These are phyloP conservation scores for Pachypsylla venusta DNA, from an alignment of 1,140 invertebrate species.

Conservation along the genomic window DNA sequence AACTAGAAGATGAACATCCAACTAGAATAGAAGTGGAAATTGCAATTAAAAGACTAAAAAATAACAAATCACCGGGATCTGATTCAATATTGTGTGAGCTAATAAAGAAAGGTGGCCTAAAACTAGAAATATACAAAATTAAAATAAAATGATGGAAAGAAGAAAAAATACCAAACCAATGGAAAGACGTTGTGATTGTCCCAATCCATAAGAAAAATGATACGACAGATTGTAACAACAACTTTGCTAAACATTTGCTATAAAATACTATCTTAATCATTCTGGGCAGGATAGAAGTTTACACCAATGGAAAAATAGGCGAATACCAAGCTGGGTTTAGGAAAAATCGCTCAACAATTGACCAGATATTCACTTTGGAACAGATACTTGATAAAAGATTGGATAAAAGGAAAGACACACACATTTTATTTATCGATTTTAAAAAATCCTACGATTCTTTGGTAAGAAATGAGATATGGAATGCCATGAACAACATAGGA, in stretches of 20 bases:
- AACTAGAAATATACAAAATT: conserved; percentile 18
- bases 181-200: too few relatives aligned
- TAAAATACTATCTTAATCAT: neutral
- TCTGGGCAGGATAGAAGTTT: neutral
- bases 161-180: conserved; percentile 21
- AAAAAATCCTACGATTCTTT: conserved; percentile 12
- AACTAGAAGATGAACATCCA: conserved; percentile 12
- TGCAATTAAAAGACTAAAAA: conserved; percentile 18
- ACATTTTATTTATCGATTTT: conserved; percentile 16
- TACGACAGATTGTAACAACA: conserved; percentile 19
- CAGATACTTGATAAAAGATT: neutral
- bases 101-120: conserved; percentile 20
- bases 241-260: conserved; percentile 12
- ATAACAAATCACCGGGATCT: conserved; percentile 21
- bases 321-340: conserved; percentile 10
- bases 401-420: conserved; percentile 7
- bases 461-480: conserved; percentile 4
- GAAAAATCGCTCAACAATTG: conserved; percentile 10
- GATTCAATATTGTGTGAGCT: too few relatives aligned
- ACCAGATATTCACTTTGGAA: conserved; percentile 9
- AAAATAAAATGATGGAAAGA: conserved; percentile 14
- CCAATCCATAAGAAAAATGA: conserved; percentile 25
- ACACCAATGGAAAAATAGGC: neutral
- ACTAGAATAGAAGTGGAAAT: conserved; percentile 10
- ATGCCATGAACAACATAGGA: neutral